Conservation (phyloP, 2,113 vertebrate genomes). For the Eira barbara region DNA sequence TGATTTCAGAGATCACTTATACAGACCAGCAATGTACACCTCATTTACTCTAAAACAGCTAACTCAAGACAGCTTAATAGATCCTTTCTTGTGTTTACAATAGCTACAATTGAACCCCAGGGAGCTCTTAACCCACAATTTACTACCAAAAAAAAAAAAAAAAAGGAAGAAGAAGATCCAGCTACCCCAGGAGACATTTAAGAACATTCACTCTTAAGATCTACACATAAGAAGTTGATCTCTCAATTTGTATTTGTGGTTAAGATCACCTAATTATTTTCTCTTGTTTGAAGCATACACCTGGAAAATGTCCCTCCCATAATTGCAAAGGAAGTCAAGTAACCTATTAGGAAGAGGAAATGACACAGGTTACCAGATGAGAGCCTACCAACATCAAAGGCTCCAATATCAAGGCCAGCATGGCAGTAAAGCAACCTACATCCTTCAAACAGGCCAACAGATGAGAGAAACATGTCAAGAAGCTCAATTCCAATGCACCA, state of each 20-base stretch:
- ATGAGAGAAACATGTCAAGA: background rate
- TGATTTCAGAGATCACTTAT: background rate
- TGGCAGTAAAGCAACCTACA: background rate
- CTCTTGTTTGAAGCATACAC: background rate
- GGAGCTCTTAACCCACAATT: background rate
- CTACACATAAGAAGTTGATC: background rate
- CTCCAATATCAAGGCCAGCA: background rate
- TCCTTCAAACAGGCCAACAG: background rate
- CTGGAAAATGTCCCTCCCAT: constrained; percentile 38
- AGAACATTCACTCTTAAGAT: background rate
- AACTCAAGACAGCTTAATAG: background rate
- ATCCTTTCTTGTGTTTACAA: background rate
- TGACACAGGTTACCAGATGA: constrained; percentile 46
- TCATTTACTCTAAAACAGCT: background rate
- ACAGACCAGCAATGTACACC: background rate
- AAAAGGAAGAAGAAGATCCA: background rate
- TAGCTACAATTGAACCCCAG: background rate
- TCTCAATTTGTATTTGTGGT: background rate
- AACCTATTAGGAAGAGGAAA: constrained; percentile 33
- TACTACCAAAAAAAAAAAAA: background rate
- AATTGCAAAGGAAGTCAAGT: constrained; percentile 15
- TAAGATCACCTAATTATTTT: background rate
- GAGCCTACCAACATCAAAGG: constrained; percentile 46
- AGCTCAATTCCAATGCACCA: background rate
- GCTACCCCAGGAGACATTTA: background rate